Conservation (phyloP, 2,797 vertebrate genomes). For the Picus viridis region DNA sequence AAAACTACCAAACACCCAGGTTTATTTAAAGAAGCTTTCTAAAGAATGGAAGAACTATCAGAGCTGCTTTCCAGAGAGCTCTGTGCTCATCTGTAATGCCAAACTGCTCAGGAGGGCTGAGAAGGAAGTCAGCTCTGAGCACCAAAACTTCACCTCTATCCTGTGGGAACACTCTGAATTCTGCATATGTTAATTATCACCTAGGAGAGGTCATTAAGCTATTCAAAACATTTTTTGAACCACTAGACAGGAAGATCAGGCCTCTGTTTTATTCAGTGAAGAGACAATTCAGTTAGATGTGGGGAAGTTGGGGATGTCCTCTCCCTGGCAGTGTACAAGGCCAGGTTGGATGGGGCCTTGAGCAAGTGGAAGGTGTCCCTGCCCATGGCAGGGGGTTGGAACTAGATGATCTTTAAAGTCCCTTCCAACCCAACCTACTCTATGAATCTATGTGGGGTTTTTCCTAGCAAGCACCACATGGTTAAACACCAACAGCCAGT, state of each 20-base stretch:
- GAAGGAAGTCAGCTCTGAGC: not conserved
- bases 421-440: too few species aligned
- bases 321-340: too few species aligned
- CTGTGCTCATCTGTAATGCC: not conserved
- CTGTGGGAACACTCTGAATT: not conserved
- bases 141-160: not conserved
- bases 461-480: not conserved
- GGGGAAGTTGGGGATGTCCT: too few species aligned
- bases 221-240: not conserved
- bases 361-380: too few species aligned
- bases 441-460: not conserved
- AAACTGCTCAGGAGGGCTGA: not conserved
- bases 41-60: not conserved
- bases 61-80: not conserved
- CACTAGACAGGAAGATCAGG: not conserved
- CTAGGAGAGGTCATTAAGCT: not conserved
- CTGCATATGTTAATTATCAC: not conserved
- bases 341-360: too few species aligned
- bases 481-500: not conserved
- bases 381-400: too few species aligned
- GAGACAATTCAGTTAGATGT: not conserved
- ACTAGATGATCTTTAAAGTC: too few species aligned
- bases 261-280: not conserved
- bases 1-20: too few species aligned
- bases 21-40: constrained; percentile 29